phyloP scores from a whole-genome alignment of 2,797 vertebrate species.

The Eremophila alpestris region DNA sequence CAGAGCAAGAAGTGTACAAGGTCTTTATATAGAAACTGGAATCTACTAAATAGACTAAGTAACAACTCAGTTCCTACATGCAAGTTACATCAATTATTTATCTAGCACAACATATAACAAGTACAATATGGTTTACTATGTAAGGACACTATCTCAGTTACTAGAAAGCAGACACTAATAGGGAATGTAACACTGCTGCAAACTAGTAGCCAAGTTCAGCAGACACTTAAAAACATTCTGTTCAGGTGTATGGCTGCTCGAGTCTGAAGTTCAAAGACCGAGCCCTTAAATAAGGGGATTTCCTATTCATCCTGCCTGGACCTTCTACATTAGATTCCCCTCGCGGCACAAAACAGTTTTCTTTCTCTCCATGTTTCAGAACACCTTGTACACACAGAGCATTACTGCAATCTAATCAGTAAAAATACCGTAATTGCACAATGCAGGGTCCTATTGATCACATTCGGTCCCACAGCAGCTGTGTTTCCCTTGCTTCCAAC shows the following conservation, averaged over 20 bases:
- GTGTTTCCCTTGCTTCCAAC: not conserved
- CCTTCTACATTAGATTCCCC: rapidly evolving
- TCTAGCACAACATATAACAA: not conserved
- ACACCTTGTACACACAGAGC: not conserved
- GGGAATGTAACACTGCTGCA: not conserved
- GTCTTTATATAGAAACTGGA: not conserved
- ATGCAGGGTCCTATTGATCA: not conserved
- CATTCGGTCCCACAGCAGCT: not conserved
- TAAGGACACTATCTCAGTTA: not conserved
- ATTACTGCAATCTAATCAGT: not conserved
- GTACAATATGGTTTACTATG: not conserved
- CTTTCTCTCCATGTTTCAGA: not conserved
- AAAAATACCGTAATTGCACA: not conserved
- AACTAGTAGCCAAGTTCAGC: not conserved
- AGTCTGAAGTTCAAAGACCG: not conserved
- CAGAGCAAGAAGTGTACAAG: not conserved
- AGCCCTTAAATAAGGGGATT: not conserved
- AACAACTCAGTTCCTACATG: not conserved
- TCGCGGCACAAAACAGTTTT: rapidly evolving
- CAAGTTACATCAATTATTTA: not conserved
- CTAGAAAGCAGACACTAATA: not conserved
- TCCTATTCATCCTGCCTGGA: not conserved
- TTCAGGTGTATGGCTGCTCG: rapidly evolving
- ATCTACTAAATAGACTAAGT: not conserved
- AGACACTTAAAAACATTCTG: not conserved